Evolutionary conservation across 2,888 invertebrate species (phyloP).

Genomic region (Anoncus sp.): DNA sequence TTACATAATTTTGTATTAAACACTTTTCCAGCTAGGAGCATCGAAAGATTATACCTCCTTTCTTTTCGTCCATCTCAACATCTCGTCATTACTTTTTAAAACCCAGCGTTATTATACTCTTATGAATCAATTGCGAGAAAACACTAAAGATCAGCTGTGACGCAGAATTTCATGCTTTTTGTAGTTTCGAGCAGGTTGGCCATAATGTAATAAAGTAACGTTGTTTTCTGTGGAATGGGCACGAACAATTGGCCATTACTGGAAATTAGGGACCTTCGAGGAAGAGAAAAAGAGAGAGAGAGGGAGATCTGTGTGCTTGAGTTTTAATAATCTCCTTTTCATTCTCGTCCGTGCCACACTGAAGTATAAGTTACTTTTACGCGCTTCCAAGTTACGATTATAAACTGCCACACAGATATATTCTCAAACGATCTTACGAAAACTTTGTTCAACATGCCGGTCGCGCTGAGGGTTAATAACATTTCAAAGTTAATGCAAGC

Average conservation of each 20-base stretch:
- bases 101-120: conserved; percentile 21
- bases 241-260: conserved; percentile 41
- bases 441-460: conserved; percentile 44
- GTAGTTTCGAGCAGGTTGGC: conserved; percentile 18
- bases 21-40: neutral
- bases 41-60: neutral
- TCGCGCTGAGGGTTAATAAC: conserved; percentile 43
- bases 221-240: conserved; percentile 26
- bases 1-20: neutral
- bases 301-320: conserved; percentile 14
- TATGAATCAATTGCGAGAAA: conserved; percentile 47
- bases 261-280: conserved; percentile 19
- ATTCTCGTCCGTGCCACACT: conserved; percentile 6
- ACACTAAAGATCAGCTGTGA: conserved; percentile 30
- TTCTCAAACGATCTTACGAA: conserved; percentile 54
- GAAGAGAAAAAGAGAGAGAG: neutral
- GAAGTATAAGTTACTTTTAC: conserved; percentile 45
- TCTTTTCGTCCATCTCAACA: neutral
- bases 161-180: conserved; percentile 32
- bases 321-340: conserved; percentile 50
- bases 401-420: conserved; percentile 49
- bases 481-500: conserved; percentile 39
- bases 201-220: neutral
- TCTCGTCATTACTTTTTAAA: neutral
- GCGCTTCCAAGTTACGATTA: conserved; percentile 49